Evolutionary conservation across 2,113 vertebrate species (phyloP).

Genomic region (Struthio camelus): DNA sequence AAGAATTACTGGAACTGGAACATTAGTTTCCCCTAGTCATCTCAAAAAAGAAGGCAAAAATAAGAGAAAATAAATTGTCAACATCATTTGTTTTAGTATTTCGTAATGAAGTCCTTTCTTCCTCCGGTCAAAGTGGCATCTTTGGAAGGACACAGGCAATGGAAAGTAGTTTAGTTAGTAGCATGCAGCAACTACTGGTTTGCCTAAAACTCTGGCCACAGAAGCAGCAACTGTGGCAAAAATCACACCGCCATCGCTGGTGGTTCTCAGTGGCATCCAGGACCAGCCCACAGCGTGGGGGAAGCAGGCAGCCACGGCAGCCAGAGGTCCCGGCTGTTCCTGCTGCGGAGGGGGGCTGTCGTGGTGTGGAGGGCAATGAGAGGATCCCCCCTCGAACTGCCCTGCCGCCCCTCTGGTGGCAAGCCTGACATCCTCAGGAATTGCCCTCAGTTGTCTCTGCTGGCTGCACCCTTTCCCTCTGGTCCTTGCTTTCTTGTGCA

Average conservation of each 20-base stretch:
- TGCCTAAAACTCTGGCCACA: rapidly evolving
- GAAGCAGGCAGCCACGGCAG: neutral
- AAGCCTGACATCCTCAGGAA: too few species aligned
- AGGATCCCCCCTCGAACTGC: neutral
- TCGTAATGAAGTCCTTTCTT: neutral
- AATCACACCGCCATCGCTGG: neutral
- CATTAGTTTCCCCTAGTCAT: neutral
- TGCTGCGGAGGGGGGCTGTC: rapidly evolving
- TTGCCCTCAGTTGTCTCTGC: neutral
- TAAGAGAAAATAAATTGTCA: neutral
- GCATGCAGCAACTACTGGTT: neutral
- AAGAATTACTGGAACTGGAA: neutral
- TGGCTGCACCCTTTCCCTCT: neutral
- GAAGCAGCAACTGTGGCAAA: neutral
- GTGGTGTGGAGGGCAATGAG: neutral
- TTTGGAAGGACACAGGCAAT: rapidly evolving
- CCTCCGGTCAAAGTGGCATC: neutral
- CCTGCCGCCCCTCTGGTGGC: rapidly evolving
- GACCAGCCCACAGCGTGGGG: too few species aligned
- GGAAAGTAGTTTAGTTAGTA: neutral
- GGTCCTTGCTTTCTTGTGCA: neutral
- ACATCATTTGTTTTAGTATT: neutral
- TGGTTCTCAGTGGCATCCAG: neutral
- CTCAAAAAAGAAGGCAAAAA: neutral
- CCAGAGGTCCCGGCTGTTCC: neutral